These are phyloP conservation scores for Hyppa rectilinea DNA, from an alignment of 2,888 invertebrate genomes.

Conservation along the genomic window DNA sequence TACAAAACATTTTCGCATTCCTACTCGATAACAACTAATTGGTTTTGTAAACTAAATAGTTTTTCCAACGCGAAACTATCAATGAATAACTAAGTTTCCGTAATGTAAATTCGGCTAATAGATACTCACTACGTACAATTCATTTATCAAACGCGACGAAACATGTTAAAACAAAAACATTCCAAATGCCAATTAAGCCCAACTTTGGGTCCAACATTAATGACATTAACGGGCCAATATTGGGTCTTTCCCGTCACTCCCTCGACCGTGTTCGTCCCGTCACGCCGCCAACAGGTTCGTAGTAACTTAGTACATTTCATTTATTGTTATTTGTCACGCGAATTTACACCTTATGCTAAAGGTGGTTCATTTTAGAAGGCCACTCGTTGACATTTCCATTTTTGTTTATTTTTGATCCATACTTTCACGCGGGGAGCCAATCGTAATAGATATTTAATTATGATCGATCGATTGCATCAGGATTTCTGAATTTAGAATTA, in stretches of 20 bases:
- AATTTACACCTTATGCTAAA: slow-evolving; percentile 69
- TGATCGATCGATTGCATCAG: slow-evolving; percentile 36
- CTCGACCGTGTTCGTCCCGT: slow-evolving; percentile 79
- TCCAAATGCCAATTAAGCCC: slow-evolving; percentile 48
- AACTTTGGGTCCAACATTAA: slow-evolving; percentile 68
- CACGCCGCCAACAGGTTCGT: slow-evolving; percentile 82
- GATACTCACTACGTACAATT: too few relatives aligned
- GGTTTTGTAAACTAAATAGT: slow-evolving; percentile 13
- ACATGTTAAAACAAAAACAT: slow-evolving; percentile 36
- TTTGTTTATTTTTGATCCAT: slow-evolving; percentile 41
- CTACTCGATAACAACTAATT: neutral
- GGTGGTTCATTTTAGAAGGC: slow-evolving; percentile 37
- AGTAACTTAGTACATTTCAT: slow-evolving; percentile 58
- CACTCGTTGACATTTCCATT: slow-evolving; percentile 39
- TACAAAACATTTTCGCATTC: too few relatives aligned
- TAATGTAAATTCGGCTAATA: too few relatives aligned
- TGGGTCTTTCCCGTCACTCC: slow-evolving; percentile 81
- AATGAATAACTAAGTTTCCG: too few relatives aligned
- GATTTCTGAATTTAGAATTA: slow-evolving; percentile 25
- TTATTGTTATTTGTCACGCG: slow-evolving; percentile 65
- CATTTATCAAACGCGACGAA: slow-evolving; percentile 1
- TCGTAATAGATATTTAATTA: slow-evolving; percentile 36
- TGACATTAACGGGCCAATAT: slow-evolving; percentile 63
- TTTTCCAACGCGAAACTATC: too few relatives aligned
- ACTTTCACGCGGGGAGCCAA: slow-evolving; percentile 37